Evolutionary conservation across 1,140 invertebrate genomes (phyloP), one percentile per base, ranked within the genome.

Genomic region (Calephelis virginiensis): DNA sequence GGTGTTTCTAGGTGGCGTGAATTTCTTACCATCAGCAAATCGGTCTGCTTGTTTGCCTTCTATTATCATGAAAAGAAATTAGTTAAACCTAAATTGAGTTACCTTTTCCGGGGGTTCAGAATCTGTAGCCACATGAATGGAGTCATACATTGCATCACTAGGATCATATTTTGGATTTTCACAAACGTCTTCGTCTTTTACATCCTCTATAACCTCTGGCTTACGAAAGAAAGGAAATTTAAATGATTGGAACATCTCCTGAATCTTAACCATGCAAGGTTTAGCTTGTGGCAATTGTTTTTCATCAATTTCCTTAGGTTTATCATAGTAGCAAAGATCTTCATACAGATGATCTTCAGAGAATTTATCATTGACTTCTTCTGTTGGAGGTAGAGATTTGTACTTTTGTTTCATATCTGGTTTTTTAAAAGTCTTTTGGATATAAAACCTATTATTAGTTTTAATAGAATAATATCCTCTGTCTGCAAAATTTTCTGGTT

Each of bases 321-420:
- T 13, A 43, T 90, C 83, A 64, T 80, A 83, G 37, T 90, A 90
- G 72, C 80, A 83, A 13, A 90, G 67, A 66, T 90, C 88, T 80
- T 90, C 86, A 66, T 90, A 89, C 12, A 90, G 80, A 76, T 90
- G 88, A 62, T 90, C 88, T 40, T 90, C 88, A 50, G 80, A 28
- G 53, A 80, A 43, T 61, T 80, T 74, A 11, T 81, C 81, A 61
- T 68, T 74, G 2, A 73, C 11, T 67, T 82, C 82, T 60, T 88
- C 85, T 28, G 80, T 45, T 6, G 76, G 68, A 9, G 76, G 69
- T 53, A 86, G 67, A 12, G 86, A 83, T 74, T 82, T 86, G 63
- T 88, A 88, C 72, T 84, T 90, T 3, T 76, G 73, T 77, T 72
- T 83, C 3, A 64, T 47, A 63, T 87, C 84, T 48, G 72, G 64